Evolutionary conservation across 2,113 vertebrate genomes (phyloP), one percentile per base, ranked within the genome.

Genomic region (Oncorhynchus masou): DNA sequence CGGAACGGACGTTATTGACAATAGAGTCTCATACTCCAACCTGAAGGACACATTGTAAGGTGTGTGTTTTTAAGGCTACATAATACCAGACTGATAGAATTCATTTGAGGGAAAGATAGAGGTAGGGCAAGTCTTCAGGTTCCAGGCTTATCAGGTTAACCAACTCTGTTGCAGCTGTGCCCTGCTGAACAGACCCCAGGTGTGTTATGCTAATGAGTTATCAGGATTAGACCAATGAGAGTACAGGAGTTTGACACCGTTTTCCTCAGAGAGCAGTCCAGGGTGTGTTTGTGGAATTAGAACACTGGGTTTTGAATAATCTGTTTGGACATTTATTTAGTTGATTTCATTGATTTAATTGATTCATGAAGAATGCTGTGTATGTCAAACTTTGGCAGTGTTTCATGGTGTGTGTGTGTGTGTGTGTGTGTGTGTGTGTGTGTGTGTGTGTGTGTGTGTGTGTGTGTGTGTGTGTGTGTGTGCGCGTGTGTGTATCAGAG

Each of bases 241-340:
- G 84, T 77, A 83, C 84, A 73, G 67, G 75, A 74, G 81, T 88
- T 87, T 89, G 89, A 91, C 88, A 88, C 90, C 86, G 82, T 84
- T 79, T 79, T 22, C 71, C 77, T 76, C 83, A 88, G 81, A 87
- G 79, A 77, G 82, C 82, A 90, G 89, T 89, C 15, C 49, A 90
- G 88, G 83, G 85, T 85, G 80, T 86, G 39, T 39, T 39, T 39
- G 89, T 51, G 29, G 5, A 20, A 6, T 27, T 54, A 19, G 22
- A 34, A 79, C 25, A 22, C 81, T 19, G 78, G 80, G 84, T 64
- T 74, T 71, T 75, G 74, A 83, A 75, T 87, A 87, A 91, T 90
- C 86, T 79, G 77, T 87, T 77, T 57, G 51, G 77, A 80, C 51
- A 76, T 71, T 74, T 66, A 67, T 70, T 72, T 65, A 49, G 64